Conservation (phyloP, 2,113 vertebrate species). For the Calcarius ornatus region DNA sequence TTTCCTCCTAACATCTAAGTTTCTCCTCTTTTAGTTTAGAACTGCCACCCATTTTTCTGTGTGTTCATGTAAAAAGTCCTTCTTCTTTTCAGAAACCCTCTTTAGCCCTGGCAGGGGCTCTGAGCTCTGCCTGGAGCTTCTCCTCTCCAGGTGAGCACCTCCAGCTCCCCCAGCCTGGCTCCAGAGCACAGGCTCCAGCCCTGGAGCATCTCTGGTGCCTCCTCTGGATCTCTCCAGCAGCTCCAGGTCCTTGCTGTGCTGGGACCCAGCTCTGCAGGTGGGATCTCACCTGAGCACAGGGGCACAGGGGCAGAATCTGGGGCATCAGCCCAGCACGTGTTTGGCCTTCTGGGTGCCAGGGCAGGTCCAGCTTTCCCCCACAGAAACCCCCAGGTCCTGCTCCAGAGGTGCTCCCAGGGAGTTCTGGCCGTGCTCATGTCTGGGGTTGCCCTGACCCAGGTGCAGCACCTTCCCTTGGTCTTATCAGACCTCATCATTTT, state of each 20-base stretch:
- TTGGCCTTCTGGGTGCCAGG: background rate
- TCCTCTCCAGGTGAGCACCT: background rate
- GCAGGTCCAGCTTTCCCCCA: background rate
- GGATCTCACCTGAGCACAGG: background rate
- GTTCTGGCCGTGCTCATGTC: background rate
- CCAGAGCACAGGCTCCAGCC: background rate
- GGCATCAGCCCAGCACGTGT: background rate
- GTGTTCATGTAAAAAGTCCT: background rate
- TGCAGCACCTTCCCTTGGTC: background rate
- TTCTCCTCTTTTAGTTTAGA: background rate
- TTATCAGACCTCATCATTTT: background rate
- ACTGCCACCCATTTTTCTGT: background rate
- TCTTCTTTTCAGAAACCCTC: background rate
- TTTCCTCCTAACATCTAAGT: background rate
- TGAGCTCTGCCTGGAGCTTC: background rate
- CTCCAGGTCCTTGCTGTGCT: background rate
- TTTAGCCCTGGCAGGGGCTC: rapidly evolving
- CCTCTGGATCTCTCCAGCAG: background rate
- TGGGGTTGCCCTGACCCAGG: background rate
- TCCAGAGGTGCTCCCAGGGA: background rate
- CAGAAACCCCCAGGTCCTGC: background rate
- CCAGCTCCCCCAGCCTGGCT: background rate
- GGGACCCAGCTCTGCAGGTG: background rate
- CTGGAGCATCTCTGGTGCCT: rapidly evolving
- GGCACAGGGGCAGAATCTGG: background rate